phyloP scores from a whole-genome alignment of 2,113 vertebrate genomes.

The Notiomystis cincta region DNA sequence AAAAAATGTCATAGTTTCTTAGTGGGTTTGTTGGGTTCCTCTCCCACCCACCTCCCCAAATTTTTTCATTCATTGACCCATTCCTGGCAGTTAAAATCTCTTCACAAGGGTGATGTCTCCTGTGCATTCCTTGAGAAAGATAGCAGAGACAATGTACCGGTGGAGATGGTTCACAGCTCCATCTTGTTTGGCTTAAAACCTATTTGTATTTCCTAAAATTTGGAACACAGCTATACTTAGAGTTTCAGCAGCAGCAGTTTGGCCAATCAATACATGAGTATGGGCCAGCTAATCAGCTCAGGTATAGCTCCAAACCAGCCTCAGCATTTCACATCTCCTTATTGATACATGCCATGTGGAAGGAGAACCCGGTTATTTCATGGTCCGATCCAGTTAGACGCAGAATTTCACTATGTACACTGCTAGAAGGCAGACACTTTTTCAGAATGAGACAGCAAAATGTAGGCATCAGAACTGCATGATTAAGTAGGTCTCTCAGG shows the following conservation, averaged over 20 bases:
- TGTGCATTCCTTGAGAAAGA: neutral
- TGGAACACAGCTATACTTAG: neutral
- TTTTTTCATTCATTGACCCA: neutral
- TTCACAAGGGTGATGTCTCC: neutral
- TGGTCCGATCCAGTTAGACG: neutral
- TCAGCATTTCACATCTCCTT: neutral
- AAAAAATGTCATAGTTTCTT: fast-evolving
- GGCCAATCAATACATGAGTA: neutral
- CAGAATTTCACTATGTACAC: neutral
- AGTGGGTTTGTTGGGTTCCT: neutral
- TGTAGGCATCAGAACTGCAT: neutral
- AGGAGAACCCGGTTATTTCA: neutral
- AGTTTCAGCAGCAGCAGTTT: neutral
- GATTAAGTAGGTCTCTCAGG: neutral
- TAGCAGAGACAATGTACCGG: neutral
- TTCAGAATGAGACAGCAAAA: neutral
- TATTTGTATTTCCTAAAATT: neutral
- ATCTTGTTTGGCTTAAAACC: neutral
- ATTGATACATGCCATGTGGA: neutral
- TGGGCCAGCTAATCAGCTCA: neutral
- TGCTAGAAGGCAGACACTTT: neutral
- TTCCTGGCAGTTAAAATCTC: neutral
- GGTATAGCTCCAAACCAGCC: neutral
- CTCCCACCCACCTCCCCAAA: fast-evolving
- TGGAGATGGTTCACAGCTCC: neutral